Base-by-base conservation (phyloP, 35 echinoderm and acorn worm genomes). In the Antedon bifida region DNA sequence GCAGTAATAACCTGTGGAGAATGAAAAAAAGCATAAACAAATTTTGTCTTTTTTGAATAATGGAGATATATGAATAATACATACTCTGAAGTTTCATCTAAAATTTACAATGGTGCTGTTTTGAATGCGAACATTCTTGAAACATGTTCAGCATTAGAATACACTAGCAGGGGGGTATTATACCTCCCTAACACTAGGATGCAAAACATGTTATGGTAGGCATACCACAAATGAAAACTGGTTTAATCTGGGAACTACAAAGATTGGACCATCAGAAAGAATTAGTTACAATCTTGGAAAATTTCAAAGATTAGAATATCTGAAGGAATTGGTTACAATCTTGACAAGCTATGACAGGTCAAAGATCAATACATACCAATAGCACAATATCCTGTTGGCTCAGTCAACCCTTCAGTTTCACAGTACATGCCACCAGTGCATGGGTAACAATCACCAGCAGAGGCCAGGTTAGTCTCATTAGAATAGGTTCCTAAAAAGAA, bases 341-440 rank as follows among this genome's bases (percentile, higher is more conserved):
- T n/a, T 4, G 38, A 14, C 14, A 42, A 42, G 14, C 38, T 4
- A 42, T 7, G 4, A 42, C 38, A 42, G 4, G 14, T 42, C 4
- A 64, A 64, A 64, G 1, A 64, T 81, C 34, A 23, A 46, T 34
- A 21, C 39, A 32, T 46, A 96, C 93, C 93, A 85, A 87, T 87
- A n/a, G 75, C 94, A 83, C 94, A 97, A 12, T 87, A 81, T 34
- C 85, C 94, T 19, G 94, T 97, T 0, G 94, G 94, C 29, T 88
- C 88, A 17, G 88, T 92, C 29, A 97, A 83, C 73, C 94, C 94
- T 73, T 97, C 94, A 0, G 94, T 97, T 79, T 97, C 94, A 78
- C 94, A 97, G 83, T 97, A 97, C 30, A 86, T 82, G 31, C 94
- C 94, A 74, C 94, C 94, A 30, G 87, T 85, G 75, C 94, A 96